Evolutionary conservation across 2,113 vertebrate species (phyloP), one percentile per base, ranked within the genome.

Genomic region (Sander lucioperca): DNA sequence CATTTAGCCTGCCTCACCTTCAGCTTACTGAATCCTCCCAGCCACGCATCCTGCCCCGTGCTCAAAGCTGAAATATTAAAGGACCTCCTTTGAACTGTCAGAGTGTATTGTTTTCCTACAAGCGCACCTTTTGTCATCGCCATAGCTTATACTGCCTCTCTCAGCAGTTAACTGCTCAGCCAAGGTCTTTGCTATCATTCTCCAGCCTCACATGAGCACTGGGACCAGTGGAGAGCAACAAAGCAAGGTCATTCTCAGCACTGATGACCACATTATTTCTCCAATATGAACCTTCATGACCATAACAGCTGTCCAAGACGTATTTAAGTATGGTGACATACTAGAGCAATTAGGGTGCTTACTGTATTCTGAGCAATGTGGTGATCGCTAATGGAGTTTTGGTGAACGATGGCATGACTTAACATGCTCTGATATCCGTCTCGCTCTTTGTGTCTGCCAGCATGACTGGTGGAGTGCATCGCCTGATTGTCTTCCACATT

Each of bases 81-180:
- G 68, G 68, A 73, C 45, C 88, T 89, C 86, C 88, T 94, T 93
- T 92, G 91, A 94, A 91, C 91, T 92, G 93, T 94, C 93, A 92
- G 85, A 79, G 62, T 89, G 92, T 89, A 93, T 93, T 92, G 91
- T 95, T 95, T 93, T 93, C 90, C 79, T 85, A 85, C 86, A 74
- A 66, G 82, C 85, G 57, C 74, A 70, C 64, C 82, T 87, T 92
- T 94, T 94, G 92, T 94, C 92, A 91, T 94, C 90, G 84, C 74
- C 81, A 12, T 48, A 80, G 90, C 83, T 82, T 90, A 86, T 93
- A 89, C 85, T 91, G 92, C 93, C 90, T 93, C 87, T 91, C 88
- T 94, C 93, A 95, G 95, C 94, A 90, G 88, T 95, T 94, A 94
- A 93, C 83, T 73, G 76, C 63, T 5, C 83, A 79, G 90, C 88